A percentile compares a stretch with the other conserved stretches of the same genome.
Evolutionary conservation across 2,888 invertebrate species (phyloP).

Genomic region (Euzetes globulus): DNA sequence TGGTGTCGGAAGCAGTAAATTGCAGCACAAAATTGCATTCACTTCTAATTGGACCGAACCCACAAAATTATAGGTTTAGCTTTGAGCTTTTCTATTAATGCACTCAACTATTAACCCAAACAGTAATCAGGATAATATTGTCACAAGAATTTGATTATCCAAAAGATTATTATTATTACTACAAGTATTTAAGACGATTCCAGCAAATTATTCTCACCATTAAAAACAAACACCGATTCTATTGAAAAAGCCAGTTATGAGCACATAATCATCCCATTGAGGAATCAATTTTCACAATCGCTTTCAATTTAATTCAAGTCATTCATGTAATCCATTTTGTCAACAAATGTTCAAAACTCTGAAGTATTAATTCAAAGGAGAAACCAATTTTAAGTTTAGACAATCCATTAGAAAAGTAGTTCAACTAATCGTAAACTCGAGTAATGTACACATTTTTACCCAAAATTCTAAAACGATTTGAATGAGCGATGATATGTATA

Average conservation of each 20-base stretch:
- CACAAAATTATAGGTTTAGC: constrained; percentile 29
- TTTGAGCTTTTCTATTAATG: constrained; percentile 28
- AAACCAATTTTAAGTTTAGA: too few relatives aligned
- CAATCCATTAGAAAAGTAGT: too few relatives aligned
- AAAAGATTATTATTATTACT: constrained; percentile 9
- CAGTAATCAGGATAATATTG: constrained; percentile 19
- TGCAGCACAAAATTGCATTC: constrained; percentile 5
- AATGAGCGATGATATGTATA: not conserved
- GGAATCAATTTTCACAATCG: too few relatives aligned
- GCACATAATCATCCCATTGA: too few relatives aligned
- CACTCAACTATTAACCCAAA: constrained; percentile 28
- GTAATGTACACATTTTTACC: too few relatives aligned
- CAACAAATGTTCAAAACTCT: too few relatives aligned
- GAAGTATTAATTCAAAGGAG: too few relatives aligned
- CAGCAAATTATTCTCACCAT: not conserved
- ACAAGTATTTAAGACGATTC: not conserved
- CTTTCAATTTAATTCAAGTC: too few relatives aligned
- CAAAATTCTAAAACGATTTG: too few relatives aligned
- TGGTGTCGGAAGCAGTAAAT: constrained; percentile 27
- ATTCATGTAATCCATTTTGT: too few relatives aligned
- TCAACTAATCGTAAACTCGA: too few relatives aligned
- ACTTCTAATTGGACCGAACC: constrained; percentile 24
- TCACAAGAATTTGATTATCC: constrained; percentile 24
- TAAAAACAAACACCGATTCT: not conserved
- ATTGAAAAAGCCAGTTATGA: too few relatives aligned